Evolutionary conservation across 1,140 invertebrate species (phyloP).

Genomic region (Rhynchophorus ferrugineus): DNA sequence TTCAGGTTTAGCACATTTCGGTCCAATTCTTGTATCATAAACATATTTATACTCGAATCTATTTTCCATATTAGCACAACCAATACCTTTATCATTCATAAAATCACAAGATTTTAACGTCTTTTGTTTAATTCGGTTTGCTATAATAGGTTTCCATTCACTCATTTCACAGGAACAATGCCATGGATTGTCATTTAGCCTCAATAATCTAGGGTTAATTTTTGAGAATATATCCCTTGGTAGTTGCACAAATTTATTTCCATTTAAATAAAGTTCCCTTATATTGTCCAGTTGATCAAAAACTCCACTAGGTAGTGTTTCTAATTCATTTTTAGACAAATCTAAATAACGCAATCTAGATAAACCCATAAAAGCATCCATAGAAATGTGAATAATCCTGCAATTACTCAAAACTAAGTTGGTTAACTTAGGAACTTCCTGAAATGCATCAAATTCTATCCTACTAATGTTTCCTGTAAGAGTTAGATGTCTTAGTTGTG

Average conservation of each 20-base stretch:
- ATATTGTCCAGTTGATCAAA: slow-evolving; percentile 55
- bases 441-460: slow-evolving; percentile 62
- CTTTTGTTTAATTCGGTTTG: slow-evolving; percentile 45
- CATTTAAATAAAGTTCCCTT: slow-evolving; percentile 52
- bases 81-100: slow-evolving; percentile 40
- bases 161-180: slow-evolving; percentile 59
- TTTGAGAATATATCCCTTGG: slow-evolving; percentile 50
- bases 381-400: slow-evolving; percentile 53
- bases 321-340: slow-evolving; percentile 54
- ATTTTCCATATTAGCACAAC: slow-evolving; percentile 31
- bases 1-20: slow-evolving; percentile 51
- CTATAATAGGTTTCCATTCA: slow-evolving; percentile 51
- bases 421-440: slow-evolving; percentile 50
- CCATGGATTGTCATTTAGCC: slow-evolving; percentile 61
- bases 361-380: slow-evolving; percentile 60
- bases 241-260: slow-evolving; percentile 52
- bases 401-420: slow-evolving; percentile 55
- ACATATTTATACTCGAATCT: slow-evolving; percentile 41
- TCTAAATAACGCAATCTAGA: slow-evolving; percentile 52
- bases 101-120: slow-evolving; percentile 39
- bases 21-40: slow-evolving; percentile 52
- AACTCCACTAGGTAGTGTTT: slow-evolving; percentile 50
- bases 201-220: slow-evolving; percentile 47
- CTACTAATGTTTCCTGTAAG: slow-evolving; percentile 49
- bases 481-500: slow-evolving; percentile 45